Base-by-base conservation (phyloP, 1,140 invertebrate genomes). In the Anagrus nilaparvatae region DNA sequence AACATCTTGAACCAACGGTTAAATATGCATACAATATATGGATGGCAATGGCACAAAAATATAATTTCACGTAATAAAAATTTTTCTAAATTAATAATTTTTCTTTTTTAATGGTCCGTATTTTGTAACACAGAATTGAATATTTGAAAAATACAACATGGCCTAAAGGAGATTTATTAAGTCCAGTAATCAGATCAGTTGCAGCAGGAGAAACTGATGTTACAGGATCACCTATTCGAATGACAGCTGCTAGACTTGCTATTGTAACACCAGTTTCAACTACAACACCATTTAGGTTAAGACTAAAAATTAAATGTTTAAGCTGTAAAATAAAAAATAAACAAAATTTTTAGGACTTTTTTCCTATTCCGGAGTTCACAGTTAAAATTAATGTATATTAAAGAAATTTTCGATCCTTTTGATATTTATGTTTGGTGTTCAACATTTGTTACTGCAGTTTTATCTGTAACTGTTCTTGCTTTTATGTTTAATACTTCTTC, bases 351-450 rank as follows among this genome's bases (percentile, higher is more conserved):
- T 23, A 40, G 37, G 28, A 45, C 43, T 3, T 34, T 18, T 29
- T 45, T 45, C n/a, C 34, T 45, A n/a, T 44, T 44, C 17, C 21
- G 36, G 23, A 40, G 37, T 34, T 34, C 32, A 2, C 40, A 18
- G 5, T 45, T 31, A 5, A 32, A 45, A 24, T 13, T 9, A 21
- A 17, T 29, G 12, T 34, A 14, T 14, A 8, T 40, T 12, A 16
- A 25, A 12, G 29, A 45, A 10, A 45, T 45, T 27, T 45, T 45
- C 24, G 14, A 40, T 19, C 37, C 31, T 13, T 21, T 40, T 23
- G 40, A 24, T 1, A 14, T 32, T 2, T 35, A 29, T 3, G 43
- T 45, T 40, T 45, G 37, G 32, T 45, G 40, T 30, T 35, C 30
- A 18, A 40, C 32, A 16, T 8, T 45, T n/a, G 37, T 6, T 14